Evolutionary conservation across 2,888 invertebrate genomes (phyloP), one percentile per base, ranked within the genome.

Genomic region (Aplocera efformata): DNA sequence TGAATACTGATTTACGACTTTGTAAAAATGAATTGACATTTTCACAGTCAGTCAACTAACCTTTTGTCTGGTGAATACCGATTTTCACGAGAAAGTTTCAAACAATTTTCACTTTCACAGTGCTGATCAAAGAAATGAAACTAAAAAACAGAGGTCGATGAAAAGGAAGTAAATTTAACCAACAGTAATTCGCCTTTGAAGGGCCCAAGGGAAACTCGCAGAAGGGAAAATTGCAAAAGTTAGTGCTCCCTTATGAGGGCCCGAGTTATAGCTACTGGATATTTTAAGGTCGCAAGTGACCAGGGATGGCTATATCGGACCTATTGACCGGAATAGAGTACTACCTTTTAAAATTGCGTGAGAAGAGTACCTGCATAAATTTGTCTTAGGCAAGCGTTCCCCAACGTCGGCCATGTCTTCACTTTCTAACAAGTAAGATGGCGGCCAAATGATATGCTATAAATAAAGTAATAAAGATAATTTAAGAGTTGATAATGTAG

Each of bases 121-220:
- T 60, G 72, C 74, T 84, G 82, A 85, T 86, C 86, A 86, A 85
- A 86, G 83, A 84, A 85, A 82, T 79, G 69, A 76, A 84, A 82
- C 81, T 84, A 82, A 84, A 85, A 85, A 84, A 76, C 81, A 75
- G 73, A 73, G 72, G 66, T 56, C 13, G 55, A 48, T 56, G 56
- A 78, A 84, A 79, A 74, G 77, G 77, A 79, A 81, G 80, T 76
- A 79, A 84, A 85, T 85, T 86, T 82, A 81, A 82, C 80, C 82
- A 80, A 75, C 77, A 73, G 79, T 83, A 83, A 85, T 85, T 83
- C 79, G 67, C 79, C 81, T 85, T 86, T 84, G 83, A 83, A 73
- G 72, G 78, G 76, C 72, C 67, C 72, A 58, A 51, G 59, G 79
- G 81, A 73, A 72, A 63, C 61, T 61, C 59, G 58, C 67, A 69